Percentiles rank a stretch among this genome's conserved stretches.
These are phyloP conservation scores for Eubasilissa regina DNA, from an alignment of 1,140 invertebrate genomes.

Conservation along the genomic window DNA sequence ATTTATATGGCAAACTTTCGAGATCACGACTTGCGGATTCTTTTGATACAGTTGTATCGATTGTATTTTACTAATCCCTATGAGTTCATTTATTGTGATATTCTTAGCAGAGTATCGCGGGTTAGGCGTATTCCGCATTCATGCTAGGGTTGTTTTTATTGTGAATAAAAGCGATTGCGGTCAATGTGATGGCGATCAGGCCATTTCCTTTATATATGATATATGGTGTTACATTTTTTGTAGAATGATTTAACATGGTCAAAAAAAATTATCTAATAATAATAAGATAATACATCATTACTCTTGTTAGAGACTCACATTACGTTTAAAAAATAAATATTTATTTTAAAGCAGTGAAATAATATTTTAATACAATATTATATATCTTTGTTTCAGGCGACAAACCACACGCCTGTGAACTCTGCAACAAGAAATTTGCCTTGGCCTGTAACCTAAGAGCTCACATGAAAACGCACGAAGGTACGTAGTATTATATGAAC, in stretches of 20 bases:
- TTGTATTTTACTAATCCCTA: slow-evolving; percentile 54
- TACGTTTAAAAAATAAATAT: no score
- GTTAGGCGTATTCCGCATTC: background rate
- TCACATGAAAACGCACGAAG: slow-evolving; percentile 83
- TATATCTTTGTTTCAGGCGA: slow-evolving; percentile 75
- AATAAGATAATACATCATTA: no score
- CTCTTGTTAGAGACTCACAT: no score
- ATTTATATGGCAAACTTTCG: slow-evolving; percentile 55
- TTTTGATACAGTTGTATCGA: slow-evolving; percentile 53
- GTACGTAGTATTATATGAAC: slow-evolving; percentile 61
- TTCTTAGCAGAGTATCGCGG: background rate
- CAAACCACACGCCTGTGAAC: slow-evolving; percentile 81
- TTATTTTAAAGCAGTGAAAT: no score
- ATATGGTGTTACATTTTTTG: no score
- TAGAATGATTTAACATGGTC: no score
- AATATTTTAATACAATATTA: background rate
- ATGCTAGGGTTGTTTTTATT: background rate
- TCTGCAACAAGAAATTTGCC: slow-evolving; percentile 84
- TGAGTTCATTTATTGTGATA: slow-evolving; percentile 24
- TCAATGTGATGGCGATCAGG: background rate
- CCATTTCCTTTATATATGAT: no score
- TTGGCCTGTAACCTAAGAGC: slow-evolving; percentile 82
- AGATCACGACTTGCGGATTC: slow-evolving; percentile 57
- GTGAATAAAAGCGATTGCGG: slow-evolving; percentile 26
- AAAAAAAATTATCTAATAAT: no score